Evolutionary conservation across 64 coral and sea anemone species (phyloP), one percentile per base, ranked within the genome.

Genomic region (Hydrozoanthus tunicans): DNA sequence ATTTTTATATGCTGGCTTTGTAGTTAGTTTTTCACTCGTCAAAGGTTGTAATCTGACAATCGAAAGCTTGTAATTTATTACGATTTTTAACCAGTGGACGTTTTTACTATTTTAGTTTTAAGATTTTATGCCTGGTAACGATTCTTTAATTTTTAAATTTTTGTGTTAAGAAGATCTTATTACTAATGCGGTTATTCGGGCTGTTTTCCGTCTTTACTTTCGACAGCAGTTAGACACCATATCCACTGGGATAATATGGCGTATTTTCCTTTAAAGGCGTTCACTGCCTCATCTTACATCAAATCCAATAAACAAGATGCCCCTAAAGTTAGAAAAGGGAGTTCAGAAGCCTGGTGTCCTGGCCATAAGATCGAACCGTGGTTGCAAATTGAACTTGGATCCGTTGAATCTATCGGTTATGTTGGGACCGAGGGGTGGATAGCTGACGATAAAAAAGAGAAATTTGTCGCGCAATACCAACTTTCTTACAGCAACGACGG

Each of bases 391-490:
- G 67, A 86, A 5, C 83, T 86, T 72, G 67, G 9, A 2, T 56
- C 83, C 53, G 4, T 4, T 2, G 14, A 0, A 55, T 14, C 1
- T 9, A 55, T 86, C 12, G 83, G 83, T 9, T 55, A 20, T 17
- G 23, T 86, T 58, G 83, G 83, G 23, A 59, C 83, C 54, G 83
- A 86, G 53, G 83, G 83, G 10, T 86, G 66, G 66, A 86, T 23
- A 17, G 13, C 15, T 67, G 15, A 52, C 0, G 5, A 70, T 55
- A 56, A 56, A 9, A 86, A 73, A 71, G 15, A 70, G 20, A 86
- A 59, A 9, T 86, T 57, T 86, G 83, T 86, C 20, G 59, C 51
- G 6, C 0, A 14, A 9, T 86, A 86, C 64, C 1, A 7, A 27
- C 8, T 86, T 32, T 86, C 83, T 14, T 9, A 86, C 9, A 71